phyloP scores from a whole-genome alignment of 2,888 invertebrate genomes.

The Meteorus colon region DNA sequence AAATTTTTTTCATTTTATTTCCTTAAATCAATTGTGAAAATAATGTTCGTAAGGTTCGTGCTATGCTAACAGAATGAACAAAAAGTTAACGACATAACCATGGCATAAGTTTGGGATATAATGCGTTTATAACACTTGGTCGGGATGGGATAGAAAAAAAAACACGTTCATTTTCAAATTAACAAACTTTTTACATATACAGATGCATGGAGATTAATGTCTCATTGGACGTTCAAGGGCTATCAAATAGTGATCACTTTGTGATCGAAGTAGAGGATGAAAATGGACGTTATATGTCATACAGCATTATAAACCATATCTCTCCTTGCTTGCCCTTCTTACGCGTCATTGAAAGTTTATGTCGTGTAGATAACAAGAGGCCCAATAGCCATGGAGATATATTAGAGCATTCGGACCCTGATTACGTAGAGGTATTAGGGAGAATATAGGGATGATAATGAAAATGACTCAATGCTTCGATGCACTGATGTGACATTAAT shows the following conservation, averaged over 20 bases:
- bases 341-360: constrained; percentile 22
- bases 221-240: constrained; percentile 17
- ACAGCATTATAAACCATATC: neutral
- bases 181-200: constrained; percentile 25
- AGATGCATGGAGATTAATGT: constrained; percentile 16
- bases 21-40: neutral
- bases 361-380: neutral
- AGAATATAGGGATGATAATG: neutral
- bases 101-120: neutral
- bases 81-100: constrained; percentile 2
- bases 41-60: neutral
- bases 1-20: neutral
- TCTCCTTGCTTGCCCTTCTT: neutral
- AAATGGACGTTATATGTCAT: neutral
- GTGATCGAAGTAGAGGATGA: neutral
- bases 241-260: constrained; percentile 27
- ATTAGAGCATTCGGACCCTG: neutral
- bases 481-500: neutral
- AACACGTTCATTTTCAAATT: neutral
- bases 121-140: constrained; percentile 13
- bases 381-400: neutral
- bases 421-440: neutral
- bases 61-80: neutral
- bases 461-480: neutral
- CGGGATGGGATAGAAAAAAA: neutral